Conservation (phyloP, 2,113 vertebrate genomes). For the Chinchilla lanigera region DNA sequence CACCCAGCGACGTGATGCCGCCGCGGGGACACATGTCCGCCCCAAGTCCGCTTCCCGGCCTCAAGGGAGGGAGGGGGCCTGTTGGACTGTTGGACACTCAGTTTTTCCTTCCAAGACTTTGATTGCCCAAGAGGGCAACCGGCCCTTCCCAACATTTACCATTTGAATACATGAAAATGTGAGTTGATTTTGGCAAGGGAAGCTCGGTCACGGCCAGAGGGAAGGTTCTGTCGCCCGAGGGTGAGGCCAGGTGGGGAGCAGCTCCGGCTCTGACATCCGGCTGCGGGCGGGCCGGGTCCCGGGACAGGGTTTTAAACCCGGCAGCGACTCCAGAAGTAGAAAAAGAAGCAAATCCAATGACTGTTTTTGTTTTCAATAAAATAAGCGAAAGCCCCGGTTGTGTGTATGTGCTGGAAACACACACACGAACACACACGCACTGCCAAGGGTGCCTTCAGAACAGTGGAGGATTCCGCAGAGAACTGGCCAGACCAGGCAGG, state of each 20-base stretch:
- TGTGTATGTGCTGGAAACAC: background rate
- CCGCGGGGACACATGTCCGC: background rate
- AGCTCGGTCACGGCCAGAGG: conserved; percentile 33
- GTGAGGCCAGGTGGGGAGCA: conserved; percentile 59
- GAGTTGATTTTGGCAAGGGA: conserved; percentile 73
- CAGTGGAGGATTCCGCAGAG: background rate
- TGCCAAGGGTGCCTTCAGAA: background rate
- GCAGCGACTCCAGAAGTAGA: background rate
- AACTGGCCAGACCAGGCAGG: background rate
- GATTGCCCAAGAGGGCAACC: background rate
- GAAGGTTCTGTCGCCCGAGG: conserved; percentile 70
- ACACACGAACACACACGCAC: no score
- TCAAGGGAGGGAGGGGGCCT: background rate
- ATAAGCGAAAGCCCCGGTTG: background rate
- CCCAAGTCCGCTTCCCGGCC: rapidly evolving
- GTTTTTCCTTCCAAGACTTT: background rate
- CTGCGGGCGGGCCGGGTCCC: background rate
- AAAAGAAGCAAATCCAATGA: background rate
- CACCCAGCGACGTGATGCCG: rapidly evolving
- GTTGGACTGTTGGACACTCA: background rate
- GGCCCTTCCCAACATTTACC: conserved; percentile 42
- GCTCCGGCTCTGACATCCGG: conserved; percentile 79
- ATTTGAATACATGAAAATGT: conserved; percentile 81
- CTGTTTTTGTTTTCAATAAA: background rate
- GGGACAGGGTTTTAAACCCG: background rate